Evolutionary conservation across 2,113 vertebrate genomes (phyloP).

Genomic region (Catagonus wagneri): DNA sequence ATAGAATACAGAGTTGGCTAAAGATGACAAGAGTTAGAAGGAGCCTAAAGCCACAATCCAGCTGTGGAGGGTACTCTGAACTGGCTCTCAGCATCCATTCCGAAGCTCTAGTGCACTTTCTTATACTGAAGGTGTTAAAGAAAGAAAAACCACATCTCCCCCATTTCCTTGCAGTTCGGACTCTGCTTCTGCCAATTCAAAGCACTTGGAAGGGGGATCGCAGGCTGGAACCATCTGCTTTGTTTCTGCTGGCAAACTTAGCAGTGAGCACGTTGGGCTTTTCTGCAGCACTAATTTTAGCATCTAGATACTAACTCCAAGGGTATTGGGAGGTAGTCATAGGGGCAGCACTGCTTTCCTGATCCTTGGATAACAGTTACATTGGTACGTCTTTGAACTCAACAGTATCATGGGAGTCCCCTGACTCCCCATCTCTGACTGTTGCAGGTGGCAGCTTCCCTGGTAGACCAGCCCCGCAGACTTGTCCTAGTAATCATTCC

Average conservation of each 20-base stretch:
- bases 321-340: neutral
- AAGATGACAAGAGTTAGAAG: neutral
- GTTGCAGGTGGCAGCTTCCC: neutral
- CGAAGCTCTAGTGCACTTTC: neutral
- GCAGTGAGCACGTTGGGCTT: neutral
- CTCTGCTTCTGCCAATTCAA: constrained; percentile 35
- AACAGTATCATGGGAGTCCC: neutral
- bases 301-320: neutral
- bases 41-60: neutral
- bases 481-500: neutral
- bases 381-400: neutral
- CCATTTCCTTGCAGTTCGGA: neutral
- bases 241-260: constrained; percentile 25
- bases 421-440: neutral
- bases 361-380: neutral
- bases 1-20: neutral
- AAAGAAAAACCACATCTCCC: neutral
- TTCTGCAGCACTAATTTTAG: neutral
- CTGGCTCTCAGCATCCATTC: neutral
- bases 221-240: neutral
- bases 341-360: neutral
- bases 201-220: neutral
- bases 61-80: neutral
- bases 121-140: neutral
- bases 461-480: neutral